Base-by-base conservation (phyloP, 1,140 invertebrate species). In the Drosophila grimshawi region DNA sequence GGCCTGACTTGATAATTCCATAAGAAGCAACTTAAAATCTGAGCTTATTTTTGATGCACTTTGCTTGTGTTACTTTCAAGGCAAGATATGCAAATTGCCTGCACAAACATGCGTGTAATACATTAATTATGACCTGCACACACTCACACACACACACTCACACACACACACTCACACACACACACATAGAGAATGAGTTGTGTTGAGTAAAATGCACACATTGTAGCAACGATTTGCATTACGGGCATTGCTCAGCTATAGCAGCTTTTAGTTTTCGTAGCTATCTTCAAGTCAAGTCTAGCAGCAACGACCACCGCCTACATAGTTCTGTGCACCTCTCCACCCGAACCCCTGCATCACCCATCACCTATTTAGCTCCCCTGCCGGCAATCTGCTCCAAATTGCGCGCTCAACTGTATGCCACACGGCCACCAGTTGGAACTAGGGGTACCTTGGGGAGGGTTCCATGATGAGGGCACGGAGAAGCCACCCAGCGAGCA, bases 31-130 rank as follows among this genome's bases (percentile, higher is more conserved):
- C 46, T 68, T 60, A 60, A 68, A 68, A 68, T 51, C 55, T 60
- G 57, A 19, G 33, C 35, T 2, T 27, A 55, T 33, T 32, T 62
- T 37, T 33, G 48, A 11, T 43, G 32, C n/a, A 48, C 41, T 60
- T 35, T 53, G 11, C 48, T 59, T 32, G 59, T 29, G 3, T 60
- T 57, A 33, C 19, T 52, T 43, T 46, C 32, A 19, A 1, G 37
- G 45, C 39, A 35, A 77, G 76, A 82, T 81, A 85, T 83, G 85
- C 80, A 80, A 89, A 86, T 73, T 88, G 80, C 76, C 80, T 78
- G 77, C 85, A 88, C 76, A 88, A 86, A 83, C 80, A 88, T 77
- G 68, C 61, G 72, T 85, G 83, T 86, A 86, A 86, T 88, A 80
- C 83, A 76, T 83, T 86, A 86, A 88, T 86, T 80, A 88, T 83